Base-by-base conservation (phyloP, 92 coral and sea anemone genomes). In the Heliopora coerulea region DNA sequence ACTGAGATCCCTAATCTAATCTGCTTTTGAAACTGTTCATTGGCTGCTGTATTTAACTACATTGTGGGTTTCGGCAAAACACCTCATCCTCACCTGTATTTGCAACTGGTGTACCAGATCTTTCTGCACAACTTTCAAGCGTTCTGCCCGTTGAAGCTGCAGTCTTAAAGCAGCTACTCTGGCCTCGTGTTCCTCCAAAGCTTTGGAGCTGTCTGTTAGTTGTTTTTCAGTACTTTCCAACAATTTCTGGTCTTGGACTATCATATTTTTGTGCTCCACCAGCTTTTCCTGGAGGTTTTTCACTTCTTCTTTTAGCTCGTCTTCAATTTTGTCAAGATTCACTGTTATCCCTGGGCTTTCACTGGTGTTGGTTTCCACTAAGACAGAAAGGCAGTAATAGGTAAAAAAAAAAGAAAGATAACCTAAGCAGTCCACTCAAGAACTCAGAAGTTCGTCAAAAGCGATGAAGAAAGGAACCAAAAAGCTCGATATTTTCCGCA, bases 121-220 rank as follows among this genome's bases (percentile, higher is more conserved):
- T 65, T 87, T 87, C 58, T 80, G 88, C 5, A 75, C 84, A 26
- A 83, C 74, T 46, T 80, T 86, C 29, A 89, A 59, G 48, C 87
- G 80, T 76, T 83, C 90, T 42, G 92, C 89, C 1, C 86, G 83
- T 76, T 87, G 89, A 14, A 93, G 57, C 76, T 93, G 91, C 59
- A 83, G 89, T 54, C 81, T 84, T 40, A 93, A 78, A 59, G 77
- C 82, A 30, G 74, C 59, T 39, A 93, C 89, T 61, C 78, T 87
- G 13, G 65, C 81, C 34, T 90, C 95, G 48, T 90, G 95, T 18
- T 57, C 84, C 50, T 78, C 91, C 39, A 93, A 82, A 13, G 86
- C 76, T 9, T 20, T 42, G 39, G 80, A 87, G 58, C 86, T 87
- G 15, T 88, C 82, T 19, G 74, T 66, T 25, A 93, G 37, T 18